Percentiles rank a stretch among this genome's conserved stretches.
Evolutionary conservation across 2,113 vertebrate species (phyloP).

Genomic region (Okapia johnstoni): DNA sequence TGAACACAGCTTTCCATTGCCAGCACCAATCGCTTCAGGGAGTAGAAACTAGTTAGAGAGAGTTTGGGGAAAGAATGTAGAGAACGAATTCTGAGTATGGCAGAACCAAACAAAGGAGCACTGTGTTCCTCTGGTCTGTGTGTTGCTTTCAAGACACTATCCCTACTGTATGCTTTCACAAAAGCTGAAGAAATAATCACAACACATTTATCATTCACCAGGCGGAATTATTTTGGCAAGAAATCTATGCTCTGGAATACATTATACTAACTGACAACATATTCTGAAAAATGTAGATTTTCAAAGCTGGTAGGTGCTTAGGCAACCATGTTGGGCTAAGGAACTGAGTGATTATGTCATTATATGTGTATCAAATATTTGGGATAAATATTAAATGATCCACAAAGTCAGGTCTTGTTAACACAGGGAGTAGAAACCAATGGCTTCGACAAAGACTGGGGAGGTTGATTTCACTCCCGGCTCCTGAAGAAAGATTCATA

Average conservation of each 20-base stretch:
- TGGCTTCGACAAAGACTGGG: not conserved
- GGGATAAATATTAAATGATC: conserved; percentile 32
- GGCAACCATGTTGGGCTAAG: not conserved
- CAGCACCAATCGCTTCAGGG: not conserved
- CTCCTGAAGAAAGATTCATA: conserved; percentile 35
- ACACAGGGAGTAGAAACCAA: not conserved
- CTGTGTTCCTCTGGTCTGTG: conserved; percentile 36
- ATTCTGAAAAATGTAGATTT: conserved; percentile 43
- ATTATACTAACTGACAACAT: conserved; percentile 45
- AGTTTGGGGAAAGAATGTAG: conserved; percentile 19
- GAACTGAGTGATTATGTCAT: not conserved
- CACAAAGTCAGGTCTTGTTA: conserved; percentile 6
- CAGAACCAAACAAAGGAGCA: conserved; percentile 54
- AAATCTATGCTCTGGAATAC: conserved; percentile 57
- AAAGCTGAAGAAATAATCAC: conserved; percentile 63
- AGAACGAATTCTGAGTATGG: conserved; percentile 45
- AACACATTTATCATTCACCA: conserved; percentile 60
- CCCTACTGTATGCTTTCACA: conserved; percentile 58
- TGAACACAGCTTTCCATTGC: not conserved
- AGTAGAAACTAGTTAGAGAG: not conserved
- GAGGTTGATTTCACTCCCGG: conserved; percentile 22
- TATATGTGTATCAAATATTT: conserved; percentile 38
- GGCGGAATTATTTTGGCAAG: conserved; percentile 72
- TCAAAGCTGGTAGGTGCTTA: not conserved
- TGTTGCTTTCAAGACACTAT: conserved; percentile 40